Base-by-base conservation (phyloP, 2,888 invertebrate species). In the Eupeodes luniger region DNA sequence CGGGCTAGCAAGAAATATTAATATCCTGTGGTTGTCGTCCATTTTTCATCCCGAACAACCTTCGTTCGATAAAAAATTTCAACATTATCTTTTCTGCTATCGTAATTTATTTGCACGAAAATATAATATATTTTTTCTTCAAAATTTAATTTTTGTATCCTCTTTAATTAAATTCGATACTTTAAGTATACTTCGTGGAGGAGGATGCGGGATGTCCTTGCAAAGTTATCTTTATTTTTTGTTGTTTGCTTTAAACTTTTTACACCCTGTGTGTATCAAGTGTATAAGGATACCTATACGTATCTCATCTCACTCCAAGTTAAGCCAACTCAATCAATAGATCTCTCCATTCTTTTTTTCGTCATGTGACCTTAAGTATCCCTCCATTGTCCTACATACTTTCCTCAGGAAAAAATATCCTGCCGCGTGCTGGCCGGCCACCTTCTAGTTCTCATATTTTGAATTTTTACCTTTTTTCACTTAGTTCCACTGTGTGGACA, bases 111-210 rank as follows among this genome's bases (percentile, higher is more conserved):
- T 27, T 47, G 59, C 47, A 27, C 12, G 10, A 14, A 72, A 64
- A 64, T 19, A 47, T n/a, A 61, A 27, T 27, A 27, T 27, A 19
- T 27, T 27, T 27, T 27, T 27, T 27, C 27, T 27, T 27, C 27
- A 27, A 27, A 69, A 69, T 19, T 70, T 53, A 57, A 70, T 44
- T 70, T 69, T 72, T 72, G n/a, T 47, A 70, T 70, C 70, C 57
- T 44, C 14, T 44, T 69, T 27, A 10, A 10, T 19, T 19, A 40
- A 55, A 44, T 57, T 67, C 67, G 34, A n/a, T 67, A 49, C n/a
- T 40, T 40, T 7, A 40, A 40, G 40, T 40, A 40, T 9, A 40
- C 0, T 3, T 40, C 40, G 2, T 14, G 2, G 2, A n/a, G 27
- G 27, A 27, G 27, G 27, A 27, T 2, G 44, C 44, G n/a, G 62